These are phyloP conservation scores for Struthidea cinerea DNA, from an alignment of 2,113 vertebrate species.

Conservation along the genomic window DNA sequence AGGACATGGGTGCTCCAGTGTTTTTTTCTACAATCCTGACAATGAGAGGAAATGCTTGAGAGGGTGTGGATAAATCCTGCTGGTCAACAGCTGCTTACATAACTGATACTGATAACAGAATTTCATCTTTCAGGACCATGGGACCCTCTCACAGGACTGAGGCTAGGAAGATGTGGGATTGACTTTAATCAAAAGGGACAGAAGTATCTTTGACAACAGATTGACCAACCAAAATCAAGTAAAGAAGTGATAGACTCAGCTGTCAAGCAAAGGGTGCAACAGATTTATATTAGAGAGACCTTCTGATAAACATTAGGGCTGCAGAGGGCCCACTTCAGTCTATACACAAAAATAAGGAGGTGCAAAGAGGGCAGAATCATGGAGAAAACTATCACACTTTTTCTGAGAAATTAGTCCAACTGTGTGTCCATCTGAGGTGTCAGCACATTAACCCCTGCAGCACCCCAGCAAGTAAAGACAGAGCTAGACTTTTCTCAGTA, in stretches of 20 bases:
- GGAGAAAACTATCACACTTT: not conserved
- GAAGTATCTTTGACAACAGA: not conserved
- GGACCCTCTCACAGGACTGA: not conserved
- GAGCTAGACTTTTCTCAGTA: not conserved
- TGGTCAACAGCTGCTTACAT: not conserved
- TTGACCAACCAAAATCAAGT: not conserved
- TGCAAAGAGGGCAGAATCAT: not conserved
- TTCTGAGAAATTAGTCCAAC: not conserved
- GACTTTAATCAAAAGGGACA: not conserved
- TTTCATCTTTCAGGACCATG: not conserved
- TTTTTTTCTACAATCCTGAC: not conserved
- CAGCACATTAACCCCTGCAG: not conserved
- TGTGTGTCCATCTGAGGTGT: not conserved
- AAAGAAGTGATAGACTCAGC: not conserved
- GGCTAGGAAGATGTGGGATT: not conserved
- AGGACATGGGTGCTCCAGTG: rapidly evolving
- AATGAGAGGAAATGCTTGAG: not conserved
- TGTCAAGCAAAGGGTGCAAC: not conserved
- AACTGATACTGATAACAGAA: not conserved
- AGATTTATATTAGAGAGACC: not conserved
- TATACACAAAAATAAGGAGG: not conserved
- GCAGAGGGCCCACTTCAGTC: not conserved
- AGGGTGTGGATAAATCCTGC: not conserved
- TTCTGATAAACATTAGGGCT: not conserved
- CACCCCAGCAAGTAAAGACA: not conserved